Evolutionary conservation across 2,797 vertebrate species (phyloP).

Genomic region (Karalla daura): DNA sequence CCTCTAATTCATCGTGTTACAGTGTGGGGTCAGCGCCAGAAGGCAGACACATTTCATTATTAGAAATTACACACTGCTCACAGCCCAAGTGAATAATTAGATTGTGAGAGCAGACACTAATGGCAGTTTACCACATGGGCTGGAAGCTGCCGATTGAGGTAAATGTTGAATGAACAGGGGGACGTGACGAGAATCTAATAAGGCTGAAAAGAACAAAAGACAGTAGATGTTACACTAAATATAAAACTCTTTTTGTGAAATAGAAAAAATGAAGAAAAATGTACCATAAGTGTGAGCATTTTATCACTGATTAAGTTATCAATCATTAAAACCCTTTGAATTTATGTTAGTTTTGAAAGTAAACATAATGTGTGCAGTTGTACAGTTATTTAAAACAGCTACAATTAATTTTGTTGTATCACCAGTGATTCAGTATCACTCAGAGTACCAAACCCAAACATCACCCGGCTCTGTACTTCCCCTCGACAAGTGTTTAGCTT

Average conservation of each 20-base stretch:
- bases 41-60: conserved; percentile 65
- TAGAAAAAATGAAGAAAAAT: neutral
- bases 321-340: too few species aligned
- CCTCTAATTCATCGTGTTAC: conserved; percentile 36
- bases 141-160: conserved; percentile 21
- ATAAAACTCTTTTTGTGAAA: conserved; percentile 10
- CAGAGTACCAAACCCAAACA: too few species aligned
- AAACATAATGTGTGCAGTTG: neutral
- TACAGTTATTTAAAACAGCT: conserved; percentile 5
- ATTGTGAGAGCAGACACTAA: conserved; percentile 56
- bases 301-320: neutral
- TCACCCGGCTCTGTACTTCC: too few species aligned
- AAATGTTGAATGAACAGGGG: conserved; percentile 32
- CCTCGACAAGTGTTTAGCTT: too few species aligned
- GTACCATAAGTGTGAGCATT: neutral
- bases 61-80: conserved; percentile 54
- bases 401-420: too few species aligned
- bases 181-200: conserved; percentile 40
- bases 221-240: neutral
- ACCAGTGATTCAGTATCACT: too few species aligned
- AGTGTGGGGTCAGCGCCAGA: conserved; percentile 51
- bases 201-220: neutral
- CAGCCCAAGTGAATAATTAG: conserved; percentile 60
- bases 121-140: conserved; percentile 53
- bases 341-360: too few species aligned